phyloP scores from a whole-genome alignment of 2,113 vertebrate genomes.

The Shinisaurus crocodilurus region DNA sequence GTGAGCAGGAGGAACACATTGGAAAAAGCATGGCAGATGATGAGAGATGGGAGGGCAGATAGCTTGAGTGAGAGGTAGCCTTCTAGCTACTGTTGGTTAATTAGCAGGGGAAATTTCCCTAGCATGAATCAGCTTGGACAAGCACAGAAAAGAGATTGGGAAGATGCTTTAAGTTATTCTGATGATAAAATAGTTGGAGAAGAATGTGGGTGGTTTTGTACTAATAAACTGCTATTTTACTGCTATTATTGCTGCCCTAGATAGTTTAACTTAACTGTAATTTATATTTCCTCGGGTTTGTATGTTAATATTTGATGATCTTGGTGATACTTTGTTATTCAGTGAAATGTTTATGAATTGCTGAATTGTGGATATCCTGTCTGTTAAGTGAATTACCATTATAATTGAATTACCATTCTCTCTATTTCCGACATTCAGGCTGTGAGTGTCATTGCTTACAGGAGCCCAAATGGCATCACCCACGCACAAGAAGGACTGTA shows the following conservation, averaged over 20 bases:
- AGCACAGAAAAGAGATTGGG: background rate
- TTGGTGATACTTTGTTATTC: background rate
- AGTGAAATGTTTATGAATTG: conserved; percentile 14
- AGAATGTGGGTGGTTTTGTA: background rate
- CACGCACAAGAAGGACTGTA: background rate
- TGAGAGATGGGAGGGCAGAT: background rate
- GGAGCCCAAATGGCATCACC: background rate
- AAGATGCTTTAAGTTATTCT: background rate
- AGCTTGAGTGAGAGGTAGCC: background rate
- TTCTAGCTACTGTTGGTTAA: background rate
- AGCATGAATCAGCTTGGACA: background rate
- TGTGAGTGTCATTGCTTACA: background rate
- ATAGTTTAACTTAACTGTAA: conserved; percentile 17
- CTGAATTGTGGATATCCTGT: conserved; percentile 4
- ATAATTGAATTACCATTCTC: conserved; percentile 18
- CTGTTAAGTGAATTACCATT: conserved; percentile 13
- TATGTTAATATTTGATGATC: conserved; percentile 32
- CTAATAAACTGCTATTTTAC: background rate
- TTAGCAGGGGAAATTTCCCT: background rate
- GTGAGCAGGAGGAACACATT: background rate
- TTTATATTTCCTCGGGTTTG: background rate
- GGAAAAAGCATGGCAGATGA: background rate
- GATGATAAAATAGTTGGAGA: background rate
- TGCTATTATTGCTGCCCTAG: background rate
- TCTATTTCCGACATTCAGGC: background rate